These are phyloP conservation scores for Zele albiditarsus DNA, from an alignment of 2,888 invertebrate genomes.

Conservation along the genomic window DNA sequence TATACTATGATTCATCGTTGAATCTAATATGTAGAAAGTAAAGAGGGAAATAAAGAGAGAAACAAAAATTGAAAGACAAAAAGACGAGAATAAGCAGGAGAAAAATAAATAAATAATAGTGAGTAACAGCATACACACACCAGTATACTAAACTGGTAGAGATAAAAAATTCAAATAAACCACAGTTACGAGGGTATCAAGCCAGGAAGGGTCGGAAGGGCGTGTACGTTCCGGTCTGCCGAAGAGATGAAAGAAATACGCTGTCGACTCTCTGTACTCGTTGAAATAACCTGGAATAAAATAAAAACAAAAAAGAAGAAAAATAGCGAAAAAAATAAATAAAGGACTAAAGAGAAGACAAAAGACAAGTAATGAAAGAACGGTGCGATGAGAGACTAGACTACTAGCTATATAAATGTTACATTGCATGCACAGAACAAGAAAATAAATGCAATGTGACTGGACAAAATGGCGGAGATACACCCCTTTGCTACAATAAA, in stretches of 20 bases:
- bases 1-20: not conserved
- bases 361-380: conserved; percentile 15
- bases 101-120: not conserved
- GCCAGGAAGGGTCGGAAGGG: conserved; percentile 28
- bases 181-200: conserved; percentile 3
- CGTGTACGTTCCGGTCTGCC: conserved; percentile 29
- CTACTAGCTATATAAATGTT: not conserved
- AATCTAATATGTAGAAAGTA: not conserved
- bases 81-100: not conserved
- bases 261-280: not conserved
- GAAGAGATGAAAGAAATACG: conserved; percentile 30
- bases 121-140: not conserved
- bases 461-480: not conserved
- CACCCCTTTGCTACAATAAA: not conserved
- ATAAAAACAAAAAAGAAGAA: conserved; percentile 19
- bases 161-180: conserved; percentile 32
- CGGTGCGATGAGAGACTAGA: not conserved
- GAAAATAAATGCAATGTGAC: not conserved
- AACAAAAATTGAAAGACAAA: not conserved
- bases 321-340: conserved; percentile 19
- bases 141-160: not conserved
- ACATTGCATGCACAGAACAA: not conserved
- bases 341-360: conserved; percentile 27
- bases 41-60: no score
- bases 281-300: not conserved